Percentiles rank a stretch among this genome's conserved stretches.
Conservation (phyloP, 2,888 invertebrate genomes). For the Troilus luridus region DNA sequence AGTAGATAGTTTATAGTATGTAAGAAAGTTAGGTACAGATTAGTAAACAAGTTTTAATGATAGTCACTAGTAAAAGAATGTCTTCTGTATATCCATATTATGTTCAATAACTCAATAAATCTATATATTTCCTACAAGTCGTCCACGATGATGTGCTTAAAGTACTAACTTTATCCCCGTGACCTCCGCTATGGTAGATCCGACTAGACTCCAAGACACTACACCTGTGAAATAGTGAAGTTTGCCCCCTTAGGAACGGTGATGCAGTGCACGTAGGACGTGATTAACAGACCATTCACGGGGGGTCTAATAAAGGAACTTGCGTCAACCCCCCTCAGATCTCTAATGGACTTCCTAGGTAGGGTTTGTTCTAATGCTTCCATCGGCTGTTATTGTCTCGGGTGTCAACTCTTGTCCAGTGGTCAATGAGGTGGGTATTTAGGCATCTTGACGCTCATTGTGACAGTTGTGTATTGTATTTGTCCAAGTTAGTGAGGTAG, state of each 20-base stretch:
- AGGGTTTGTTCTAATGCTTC: slow-evolving; percentile 31
- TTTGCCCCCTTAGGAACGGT: background rate
- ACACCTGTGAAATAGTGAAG: slow-evolving; percentile 32
- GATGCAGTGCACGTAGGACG: slow-evolving; percentile 30
- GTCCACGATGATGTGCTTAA: background rate
- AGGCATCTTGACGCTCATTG: background rate
- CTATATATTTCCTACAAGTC: too few relatives aligned
- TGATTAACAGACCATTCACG: slow-evolving; percentile 36
- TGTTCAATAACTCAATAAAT: too few relatives aligned
- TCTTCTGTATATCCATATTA: too few relatives aligned
- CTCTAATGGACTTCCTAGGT: slow-evolving; percentile 33
- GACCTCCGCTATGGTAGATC: background rate
- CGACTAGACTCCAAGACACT: background rate
- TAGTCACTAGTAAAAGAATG: too few relatives aligned
- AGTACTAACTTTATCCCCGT: accelerated
- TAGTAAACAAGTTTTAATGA: too few relatives aligned
- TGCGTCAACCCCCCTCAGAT: slow-evolving; percentile 10
- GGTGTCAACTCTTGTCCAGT: background rate
- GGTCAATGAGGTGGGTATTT: background rate
- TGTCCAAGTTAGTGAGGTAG: too few relatives aligned
- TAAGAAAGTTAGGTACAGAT: too few relatives aligned
- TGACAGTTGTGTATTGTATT: background rate
- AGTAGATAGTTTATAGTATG: too few relatives aligned
- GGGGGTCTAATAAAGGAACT: slow-evolving; percentile 26
- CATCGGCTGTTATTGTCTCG: background rate